A percentile compares a stretch with the other conserved stretches of the same genome.
phyloP scores from a whole-genome alignment of 2,797 vertebrate species.

The Bufotes viridis region DNA sequence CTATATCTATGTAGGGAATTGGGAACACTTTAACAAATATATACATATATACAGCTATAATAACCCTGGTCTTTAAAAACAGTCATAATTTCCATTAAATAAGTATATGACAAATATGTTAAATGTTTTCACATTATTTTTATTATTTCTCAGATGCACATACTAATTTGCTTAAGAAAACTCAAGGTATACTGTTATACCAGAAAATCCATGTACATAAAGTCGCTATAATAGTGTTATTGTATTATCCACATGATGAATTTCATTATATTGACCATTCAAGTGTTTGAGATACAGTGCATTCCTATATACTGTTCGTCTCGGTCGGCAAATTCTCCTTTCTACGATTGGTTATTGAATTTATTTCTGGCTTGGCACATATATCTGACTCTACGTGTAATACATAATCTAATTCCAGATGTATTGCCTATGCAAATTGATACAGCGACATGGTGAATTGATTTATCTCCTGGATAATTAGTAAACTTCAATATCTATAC shows the following conservation, averaged over 20 bases:
- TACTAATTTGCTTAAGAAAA: background rate
- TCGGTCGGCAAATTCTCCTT: slow-evolving; percentile 38
- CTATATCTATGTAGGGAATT: too few species aligned
- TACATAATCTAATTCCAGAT: slow-evolving; percentile 69
- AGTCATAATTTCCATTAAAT: background rate
- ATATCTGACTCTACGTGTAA: slow-evolving; percentile 56
- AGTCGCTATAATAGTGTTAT: slow-evolving; percentile 24
- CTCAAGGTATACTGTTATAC: background rate
- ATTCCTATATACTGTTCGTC: slow-evolving; percentile 29
- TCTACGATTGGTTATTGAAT: slow-evolving; percentile 46
- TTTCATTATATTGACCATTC: slow-evolving; percentile 41
- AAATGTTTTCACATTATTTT: background rate
- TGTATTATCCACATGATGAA: slow-evolving; percentile 18
- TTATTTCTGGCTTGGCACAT: slow-evolving; percentile 53
- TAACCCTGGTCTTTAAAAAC: background rate
- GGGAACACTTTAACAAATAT: too few species aligned
- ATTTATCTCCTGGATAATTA: slow-evolving; percentile 83
- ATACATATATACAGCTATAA: background rate
- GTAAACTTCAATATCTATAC: slow-evolving; percentile 79
- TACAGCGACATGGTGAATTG: slow-evolving; percentile 76
- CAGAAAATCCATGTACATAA: background rate
- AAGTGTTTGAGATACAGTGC: slow-evolving; percentile 33
- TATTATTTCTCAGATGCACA: slow-evolving; percentile 3
- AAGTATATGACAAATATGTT: background rate
- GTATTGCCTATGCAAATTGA: slow-evolving; percentile 74